Percentiles rank a stretch among this genome's conserved stretches.
Evolutionary conservation across 2,888 invertebrate genomes (phyloP).

Genomic region (Lasioglossum figueresi): DNA sequence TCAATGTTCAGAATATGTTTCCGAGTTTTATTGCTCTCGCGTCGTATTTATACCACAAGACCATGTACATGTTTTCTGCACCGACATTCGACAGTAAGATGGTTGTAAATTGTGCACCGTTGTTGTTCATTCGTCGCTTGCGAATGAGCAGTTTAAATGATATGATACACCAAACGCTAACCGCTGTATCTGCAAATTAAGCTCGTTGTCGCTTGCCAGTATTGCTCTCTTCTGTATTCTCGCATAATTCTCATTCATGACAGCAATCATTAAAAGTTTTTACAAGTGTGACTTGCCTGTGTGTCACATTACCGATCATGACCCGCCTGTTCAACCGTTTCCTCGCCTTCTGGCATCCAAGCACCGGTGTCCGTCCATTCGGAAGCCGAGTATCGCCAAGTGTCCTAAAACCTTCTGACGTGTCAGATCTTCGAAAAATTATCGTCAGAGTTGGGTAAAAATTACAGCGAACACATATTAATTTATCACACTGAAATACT

Average conservation of each 20-base stretch:
- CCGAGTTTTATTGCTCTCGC: slow-evolving; percentile 58
- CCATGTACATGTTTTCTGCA: slow-evolving; percentile 64
- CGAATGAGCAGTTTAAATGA: slow-evolving; percentile 56
- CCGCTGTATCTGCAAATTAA: slow-evolving; percentile 80
- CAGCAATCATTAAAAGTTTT: slow-evolving; percentile 80
- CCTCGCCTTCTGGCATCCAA: neutral
- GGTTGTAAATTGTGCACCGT: slow-evolving; percentile 67
- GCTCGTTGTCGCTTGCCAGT: slow-evolving; percentile 81
- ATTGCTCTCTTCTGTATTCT: slow-evolving; percentile 82
- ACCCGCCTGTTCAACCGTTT: neutral
- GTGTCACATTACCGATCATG: slow-evolving; percentile 26
- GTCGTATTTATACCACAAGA: slow-evolving; percentile 66
- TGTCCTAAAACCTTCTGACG: slow-evolving; percentile 57
- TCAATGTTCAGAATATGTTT: slow-evolving; percentile 56
- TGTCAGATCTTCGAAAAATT: neutral
- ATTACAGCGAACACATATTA: neutral
- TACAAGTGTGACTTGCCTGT: slow-evolving; percentile 79
- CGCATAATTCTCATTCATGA: slow-evolving; percentile 79
- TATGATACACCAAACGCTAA: slow-evolving; percentile 77
- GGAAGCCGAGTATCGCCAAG: slow-evolving; percentile 51
- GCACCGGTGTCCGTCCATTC: slow-evolving; percentile 24
- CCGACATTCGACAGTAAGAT: slow-evolving; percentile 66
- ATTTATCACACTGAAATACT: neutral
- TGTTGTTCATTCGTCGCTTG: slow-evolving; percentile 53
- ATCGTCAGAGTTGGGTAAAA: neutral